Base-by-base conservation (phyloP, 2,888 invertebrate species). In the Dicyrtoma fusca region DNA sequence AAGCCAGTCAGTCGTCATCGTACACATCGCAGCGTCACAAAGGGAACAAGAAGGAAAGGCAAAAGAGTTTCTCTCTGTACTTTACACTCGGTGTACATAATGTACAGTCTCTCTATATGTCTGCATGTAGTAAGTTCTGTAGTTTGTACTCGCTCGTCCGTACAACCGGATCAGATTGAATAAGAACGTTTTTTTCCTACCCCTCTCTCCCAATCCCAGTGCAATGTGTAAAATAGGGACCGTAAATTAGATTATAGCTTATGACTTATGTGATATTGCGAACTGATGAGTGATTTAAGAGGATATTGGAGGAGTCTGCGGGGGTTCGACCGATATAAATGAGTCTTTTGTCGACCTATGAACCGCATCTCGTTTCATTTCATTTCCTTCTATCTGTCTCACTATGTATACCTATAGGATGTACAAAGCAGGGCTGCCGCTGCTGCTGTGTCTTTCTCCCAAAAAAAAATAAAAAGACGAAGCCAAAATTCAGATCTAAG, bases 241-340 rank as follows among this genome's bases (percentile, higher is more conserved):
- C 68, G 72, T 72, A 72, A 72, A 72, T 72, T 72, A 69, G 72
- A 72, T 72, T 72, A 72, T 49, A 53, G 68, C 66, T 72, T 65
- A 68, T 66, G 68, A 72, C 66, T 72, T 68, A 61, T 61, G 71
- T 53, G 64, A 64, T 47, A 71, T 71, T 71, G 72, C 65, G 53
- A 71, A 66, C 72, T 72, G 72, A 72, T 72, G 70, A 63, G 61
- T 62, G 68, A 69, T 71, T 71, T 65, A 71, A 61, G 71, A 71
- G 71, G 25, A 49, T 61, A 71, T 74, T 62, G 71, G 69, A 71
- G 57, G 51, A 66, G 68, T 63, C 74, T 53, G 61, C 74, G 74
- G 74, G 74, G 74, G 74, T 74, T 66, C 51, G 70, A 66, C 65
- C 53, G 64, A 70, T 74, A 74, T 70, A 71, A 74, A 74, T 74